These are phyloP conservation scores for Cheilosia grossa DNA, from an alignment of 2,888 invertebrate genomes.

Conservation along the genomic window DNA sequence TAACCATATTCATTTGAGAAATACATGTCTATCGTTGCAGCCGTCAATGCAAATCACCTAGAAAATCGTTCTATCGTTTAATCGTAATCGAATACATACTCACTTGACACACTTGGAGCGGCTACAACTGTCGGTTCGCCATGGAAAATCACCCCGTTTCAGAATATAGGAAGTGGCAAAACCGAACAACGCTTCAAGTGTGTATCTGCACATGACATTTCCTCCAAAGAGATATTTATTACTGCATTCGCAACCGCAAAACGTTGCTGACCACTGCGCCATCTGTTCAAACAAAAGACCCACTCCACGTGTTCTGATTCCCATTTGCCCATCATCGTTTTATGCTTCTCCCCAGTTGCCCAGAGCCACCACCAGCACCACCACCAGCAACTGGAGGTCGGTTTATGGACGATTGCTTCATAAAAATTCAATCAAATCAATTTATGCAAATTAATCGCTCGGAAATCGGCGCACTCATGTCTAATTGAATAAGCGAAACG, in stretches of 20 bases:
- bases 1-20: conserved; percentile 15
- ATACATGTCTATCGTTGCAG: not conserved
- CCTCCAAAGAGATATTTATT: conserved; percentile 52
- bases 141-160: not conserved
- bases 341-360: conserved; percentile 14
- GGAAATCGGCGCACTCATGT: conserved; percentile 74
- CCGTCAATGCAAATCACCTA: not conserved
- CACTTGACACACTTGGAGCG: conserved; percentile 4
- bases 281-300: conserved; percentile 58
- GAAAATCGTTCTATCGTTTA: not conserved
- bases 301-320: conserved; percentile 22
- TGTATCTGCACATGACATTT: conserved; percentile 49
- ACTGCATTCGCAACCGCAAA: conserved; percentile 22
- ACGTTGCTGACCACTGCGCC: conserved; percentile 37
- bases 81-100: not conserved
- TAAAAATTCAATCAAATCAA: conserved; percentile 84
- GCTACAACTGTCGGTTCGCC: conserved; percentile 5
- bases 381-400: conserved; percentile 47
- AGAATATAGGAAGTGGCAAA: not conserved
- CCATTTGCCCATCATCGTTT: conserved; percentile 55
- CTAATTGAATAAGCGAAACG: conserved; percentile 71
- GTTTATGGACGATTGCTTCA: conserved; percentile 77
- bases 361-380: conserved; percentile 32
- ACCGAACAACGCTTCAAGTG: conserved; percentile 32
- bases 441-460: conserved; percentile 83